Base-by-base conservation (phyloP, 1,140 invertebrate genomes). In the Drosophila micromelanica region DNA sequence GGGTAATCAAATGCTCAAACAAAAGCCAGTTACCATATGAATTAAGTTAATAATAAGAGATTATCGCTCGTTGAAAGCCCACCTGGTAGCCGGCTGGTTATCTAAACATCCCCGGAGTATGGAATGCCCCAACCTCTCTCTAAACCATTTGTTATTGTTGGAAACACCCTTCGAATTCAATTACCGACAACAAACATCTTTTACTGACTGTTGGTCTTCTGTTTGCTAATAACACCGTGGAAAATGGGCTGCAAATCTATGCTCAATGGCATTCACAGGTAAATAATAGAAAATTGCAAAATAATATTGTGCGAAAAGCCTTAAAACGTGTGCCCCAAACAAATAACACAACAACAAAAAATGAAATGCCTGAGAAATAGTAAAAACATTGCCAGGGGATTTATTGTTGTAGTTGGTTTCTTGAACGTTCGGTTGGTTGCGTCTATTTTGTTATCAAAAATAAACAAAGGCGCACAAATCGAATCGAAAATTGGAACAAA, bases 191-290 rank as follows among this genome's bases (percentile, higher is more conserved):
- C 45, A 82, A 67, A 27, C 43, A 43, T 52, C 12, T 65, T 52
- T 65, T 64, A 17, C 17, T 17, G 17, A 17, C n/a, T 49, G 32
- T 2, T 15, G 11, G 52, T 42, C 43, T 23, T 35, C 42, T 43
- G 32, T 43, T 11, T 49, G 46, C 35, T 65, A 73, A 78, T 78
- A 72, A 70, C 60, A 73, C 43, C 82, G 76, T 89, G 82, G 82
- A 87, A 87, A 87, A 82, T 89, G 72, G 82, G 82, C 78, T 82
- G 73, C 67, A 73, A 69, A 87, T 68, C 51, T 69, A 27, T 35
- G 71, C 54, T 60, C 59, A 72, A 59, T 77, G 57, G 32, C 67
- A 63, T 13, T 55, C 40, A 27, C 45, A 57, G 54, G 52, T 52
- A 68, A 68, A 73, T 49, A 67, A 61, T 51, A 56, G 60, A 35